These are phyloP conservation scores for Ichneumon xanthorius DNA, from an alignment of 2,888 invertebrate genomes.

Conservation along the genomic window DNA sequence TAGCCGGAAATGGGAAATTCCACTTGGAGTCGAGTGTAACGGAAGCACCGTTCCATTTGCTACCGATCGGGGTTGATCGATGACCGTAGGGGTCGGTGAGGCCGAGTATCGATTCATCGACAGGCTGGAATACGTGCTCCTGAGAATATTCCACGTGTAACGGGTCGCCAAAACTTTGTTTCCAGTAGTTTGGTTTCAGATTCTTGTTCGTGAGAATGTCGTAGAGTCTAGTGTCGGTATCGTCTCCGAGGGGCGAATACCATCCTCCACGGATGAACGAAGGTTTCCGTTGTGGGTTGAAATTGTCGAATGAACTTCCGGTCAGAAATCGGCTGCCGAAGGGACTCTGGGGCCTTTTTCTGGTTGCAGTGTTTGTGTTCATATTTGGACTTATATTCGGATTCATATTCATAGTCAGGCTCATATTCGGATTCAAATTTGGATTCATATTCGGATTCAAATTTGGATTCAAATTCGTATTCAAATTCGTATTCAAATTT, in stretches of 20 bases:
- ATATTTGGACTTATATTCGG: conserved; percentile 4
- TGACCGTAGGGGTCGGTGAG: neutral
- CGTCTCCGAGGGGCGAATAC: conserved; percentile 58
- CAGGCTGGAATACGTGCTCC: neutral
- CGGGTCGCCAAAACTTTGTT: neutral
- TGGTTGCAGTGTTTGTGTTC: conserved; percentile 12
- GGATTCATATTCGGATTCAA: neutral
- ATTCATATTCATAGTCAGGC: neutral
- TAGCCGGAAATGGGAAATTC: conserved; percentile 1
- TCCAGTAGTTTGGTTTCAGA: conserved; percentile 7
- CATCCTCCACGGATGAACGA: conserved; percentile 65
- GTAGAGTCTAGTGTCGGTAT: conserved; percentile 58
- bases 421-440: neutral
- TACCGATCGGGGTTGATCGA: neutral
- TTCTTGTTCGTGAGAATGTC: conserved; percentile 54
- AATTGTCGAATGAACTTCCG: neutral
- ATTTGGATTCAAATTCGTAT: neutral
- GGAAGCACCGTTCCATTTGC: neutral
- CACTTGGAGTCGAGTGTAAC: neutral
- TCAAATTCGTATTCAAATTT: neutral
- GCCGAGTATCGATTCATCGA: neutral
- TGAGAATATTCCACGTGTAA: neutral
- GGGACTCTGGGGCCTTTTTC: conserved; percentile 10
- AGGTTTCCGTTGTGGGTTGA: conserved; percentile 16
- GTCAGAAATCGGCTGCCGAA: conserved; percentile 50